Base-by-base conservation (phyloP, 2,797 vertebrate species). In the Sebastes itinus region DNA sequence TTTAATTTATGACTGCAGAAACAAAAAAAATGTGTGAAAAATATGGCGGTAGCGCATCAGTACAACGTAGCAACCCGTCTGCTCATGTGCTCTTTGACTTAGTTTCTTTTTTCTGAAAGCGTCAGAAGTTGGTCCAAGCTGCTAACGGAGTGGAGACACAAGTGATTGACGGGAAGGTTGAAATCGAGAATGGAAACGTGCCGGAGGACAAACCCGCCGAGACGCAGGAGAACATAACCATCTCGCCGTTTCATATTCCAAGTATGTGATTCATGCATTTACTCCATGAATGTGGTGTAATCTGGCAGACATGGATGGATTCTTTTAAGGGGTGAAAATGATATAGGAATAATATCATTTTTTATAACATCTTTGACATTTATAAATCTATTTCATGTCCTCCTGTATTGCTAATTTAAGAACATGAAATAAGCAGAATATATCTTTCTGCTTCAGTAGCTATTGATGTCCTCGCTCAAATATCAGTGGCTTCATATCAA, bases 101-200 rank as follows among this genome's bases (percentile, higher is more conserved):
- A 92, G 92, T 93, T 86, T 90, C 18, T 91, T 62, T 93, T 88
- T 90, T 90, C 49, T 92, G 92, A 93, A 78, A 95, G 97, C 96
- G 97, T 62, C 98, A 99, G 94, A 97, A 97, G 87, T 94, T 99
- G 88, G 97, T 99, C 84, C 98, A 97, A 11, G 97, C 97, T 0
- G 95, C 97, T 12, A 98, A 97, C 0, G 96, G 97, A 0, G 92
- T 97, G 66, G 96, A 97, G 90, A 96, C 93, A 13, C 97, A 96
- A 90, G 96, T 97, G 2, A 93, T 97, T 62, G 98, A 98, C 20
- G 97, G 97, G 62, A 97, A 97, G 74, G 95, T 96, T 0, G 97
- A 98, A 35, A 96, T 98, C 0, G 98, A 98, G 92, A 99, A 99
- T 0, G 98, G 98, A 33, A 97, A 97, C 2, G 95, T 99, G n/a